phyloP scores from a whole-genome alignment of 2,888 invertebrate species.

The Mimumesa dahlbomi region DNA sequence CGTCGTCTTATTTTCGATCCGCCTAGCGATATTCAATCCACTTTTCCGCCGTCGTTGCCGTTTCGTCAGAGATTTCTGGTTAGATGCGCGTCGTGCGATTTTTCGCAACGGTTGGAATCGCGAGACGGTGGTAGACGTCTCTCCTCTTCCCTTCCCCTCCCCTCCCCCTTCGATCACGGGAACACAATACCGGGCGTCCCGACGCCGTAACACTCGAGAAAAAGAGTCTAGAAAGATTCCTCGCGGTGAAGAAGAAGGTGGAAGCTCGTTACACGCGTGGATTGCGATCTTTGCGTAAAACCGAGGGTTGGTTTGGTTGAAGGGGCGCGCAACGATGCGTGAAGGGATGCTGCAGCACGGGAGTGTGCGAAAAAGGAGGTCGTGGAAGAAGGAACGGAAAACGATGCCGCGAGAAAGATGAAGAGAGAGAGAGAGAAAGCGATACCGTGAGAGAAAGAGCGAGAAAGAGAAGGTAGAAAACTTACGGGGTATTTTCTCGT shows the following conservation, averaged over 20 bases:
- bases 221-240: constrained; percentile 14
- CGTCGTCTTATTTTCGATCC: not conserved
- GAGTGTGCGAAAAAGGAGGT: constrained; percentile 6
- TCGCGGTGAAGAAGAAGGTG: constrained; percentile 11
- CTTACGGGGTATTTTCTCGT: constrained; percentile 16
- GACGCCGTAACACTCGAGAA: not conserved
- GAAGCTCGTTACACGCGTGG: constrained; percentile 70
- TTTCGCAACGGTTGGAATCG: no score
- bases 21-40: not conserved
- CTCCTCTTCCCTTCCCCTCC: not conserved
- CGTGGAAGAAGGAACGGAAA: not conserved
- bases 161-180: not conserved
- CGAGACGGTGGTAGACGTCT: no score
- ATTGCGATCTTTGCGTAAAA: constrained; percentile 66
- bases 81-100: no score
- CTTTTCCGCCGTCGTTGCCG: no score
- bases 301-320: constrained; percentile 37
- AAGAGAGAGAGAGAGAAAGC: constrained; percentile 4
- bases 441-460: not conserved
- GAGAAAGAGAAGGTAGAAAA: not conserved
- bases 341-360: constrained; percentile 31
- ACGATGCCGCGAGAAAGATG: not conserved
- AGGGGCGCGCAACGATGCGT: constrained; percentile 65
- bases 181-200: not conserved
- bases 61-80: no score